Evolutionary conservation across 2,113 vertebrate species (phyloP).

Genomic region (Nycticryphes semicollaris): DNA sequence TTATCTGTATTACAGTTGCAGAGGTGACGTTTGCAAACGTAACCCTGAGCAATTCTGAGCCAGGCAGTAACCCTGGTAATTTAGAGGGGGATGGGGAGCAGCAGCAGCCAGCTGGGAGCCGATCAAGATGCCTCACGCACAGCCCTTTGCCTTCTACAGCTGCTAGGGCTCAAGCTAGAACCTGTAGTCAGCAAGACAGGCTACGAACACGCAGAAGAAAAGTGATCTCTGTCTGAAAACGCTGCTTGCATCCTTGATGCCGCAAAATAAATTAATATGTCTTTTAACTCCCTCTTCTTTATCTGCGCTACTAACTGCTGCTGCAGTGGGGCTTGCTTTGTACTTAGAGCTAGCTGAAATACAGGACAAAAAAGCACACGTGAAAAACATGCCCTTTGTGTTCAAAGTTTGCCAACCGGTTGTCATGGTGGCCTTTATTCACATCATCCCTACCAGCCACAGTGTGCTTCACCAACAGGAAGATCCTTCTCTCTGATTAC

Average conservation of each 20-base stretch:
- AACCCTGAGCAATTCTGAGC: conserved; percentile 38
- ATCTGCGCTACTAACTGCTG: neutral
- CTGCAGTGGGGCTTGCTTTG: neutral
- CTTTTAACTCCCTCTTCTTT: neutral
- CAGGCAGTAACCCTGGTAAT: conserved; percentile 46
- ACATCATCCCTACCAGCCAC: neutral
- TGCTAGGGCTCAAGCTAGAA: conserved; percentile 34
- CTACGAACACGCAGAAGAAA: neutral
- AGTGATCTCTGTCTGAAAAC: neutral
- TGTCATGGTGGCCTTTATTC: neutral
- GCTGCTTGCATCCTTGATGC: neutral
- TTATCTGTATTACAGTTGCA: conserved; percentile 58
- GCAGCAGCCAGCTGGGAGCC: conserved; percentile 61
- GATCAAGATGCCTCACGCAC: conserved; percentile 45
- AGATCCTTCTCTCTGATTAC: neutral
- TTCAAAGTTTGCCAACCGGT: neutral
- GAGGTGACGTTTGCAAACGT: conserved; percentile 46
- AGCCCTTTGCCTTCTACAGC: conserved; percentile 25
- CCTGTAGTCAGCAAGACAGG: neutral
- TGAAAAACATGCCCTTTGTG: neutral
- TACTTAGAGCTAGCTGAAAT: neutral
- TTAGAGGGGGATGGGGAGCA: conserved; percentile 39
- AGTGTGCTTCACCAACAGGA: neutral
- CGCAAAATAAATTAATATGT: neutral
- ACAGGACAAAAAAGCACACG: fast-evolving